Base-by-base conservation (phyloP, 2,113 vertebrate species). In the Otis tarda region DNA sequence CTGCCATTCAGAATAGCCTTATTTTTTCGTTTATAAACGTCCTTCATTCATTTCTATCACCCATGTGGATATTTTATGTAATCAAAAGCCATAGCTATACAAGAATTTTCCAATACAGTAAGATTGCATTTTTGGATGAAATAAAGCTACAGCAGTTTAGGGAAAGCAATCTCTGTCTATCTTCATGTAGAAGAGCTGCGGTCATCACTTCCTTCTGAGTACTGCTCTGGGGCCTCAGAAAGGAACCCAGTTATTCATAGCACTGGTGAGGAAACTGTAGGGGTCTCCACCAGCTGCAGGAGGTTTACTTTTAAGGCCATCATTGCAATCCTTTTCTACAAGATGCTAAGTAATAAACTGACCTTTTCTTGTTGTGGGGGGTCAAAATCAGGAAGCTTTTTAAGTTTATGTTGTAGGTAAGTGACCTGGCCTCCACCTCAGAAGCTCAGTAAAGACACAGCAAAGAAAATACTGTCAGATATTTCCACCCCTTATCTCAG, bases 221-320 rank as follows among this genome's bases (percentile, higher is more conserved):
- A 37, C 10, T 81, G 13, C 23, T 69, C 27, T 52, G 37, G 25
- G 23, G 61, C 33, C 24, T 81, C 17, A 17, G 27, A 69, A 65
- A 8, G 11, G 67, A 77, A 55, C 1, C 1, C 8, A 55, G 14
- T 31, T 69, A 69, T 65, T 50, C 68, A 55, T 3, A 47, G n/a
- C 31, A 39, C 45, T 50, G 10, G 7, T 47, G 31, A 7, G 57
- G n/a, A 83, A 89, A 76, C 19, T 8, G 25, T 25, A 73, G 20
- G 9, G 35, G 20, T 74, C 15, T 56, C 18, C 31, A n/a, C 3
- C 25, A 43, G 59, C 13, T 1, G 0, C 28, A 59, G 52, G 24
- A 39, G 4, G 37, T 49, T 82, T 61, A 45, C 14, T 53, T 74
- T 11, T 2, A 76, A 21, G 0, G 0, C 2, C 22, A 30, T 21